Percentiles rank a stretch among this genome's conserved stretches.
Evolutionary conservation across 2,797 vertebrate species (phyloP).

Genomic region (Microctenopoma lineatum): DNA sequence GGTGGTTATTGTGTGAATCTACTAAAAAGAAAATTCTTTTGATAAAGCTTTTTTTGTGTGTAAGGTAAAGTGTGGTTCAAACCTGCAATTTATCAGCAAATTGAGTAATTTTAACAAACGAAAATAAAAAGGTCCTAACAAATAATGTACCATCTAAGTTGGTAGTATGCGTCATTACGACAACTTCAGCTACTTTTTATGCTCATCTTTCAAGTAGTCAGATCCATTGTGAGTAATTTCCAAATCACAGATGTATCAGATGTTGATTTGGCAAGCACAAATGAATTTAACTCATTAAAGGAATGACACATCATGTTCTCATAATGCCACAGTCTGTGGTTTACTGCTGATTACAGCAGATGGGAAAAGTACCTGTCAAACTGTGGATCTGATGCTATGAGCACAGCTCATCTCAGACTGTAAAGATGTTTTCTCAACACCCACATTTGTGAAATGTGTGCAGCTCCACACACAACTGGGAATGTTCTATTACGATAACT

Average conservation of each 20-base stretch:
- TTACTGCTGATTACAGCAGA: slow-evolving; percentile 31
- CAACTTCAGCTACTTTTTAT: neutral
- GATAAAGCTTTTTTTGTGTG: too few species aligned
- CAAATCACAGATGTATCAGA: slow-evolving; percentile 30
- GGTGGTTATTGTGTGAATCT: neutral
- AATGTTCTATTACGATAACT: neutral
- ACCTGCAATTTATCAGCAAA: too few species aligned
- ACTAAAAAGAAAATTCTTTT: too few species aligned
- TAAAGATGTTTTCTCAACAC: neutral
- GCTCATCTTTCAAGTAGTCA: slow-evolving; percentile 11
- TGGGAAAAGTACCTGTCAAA: slow-evolving; percentile 26
- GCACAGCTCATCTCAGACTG: neutral
- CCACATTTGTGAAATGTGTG: slow-evolving; percentile 1
- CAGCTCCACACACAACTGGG: neutral
- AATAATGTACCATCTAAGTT: neutral
- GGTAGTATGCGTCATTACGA: neutral
- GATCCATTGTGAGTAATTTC: slow-evolving; percentile 30
- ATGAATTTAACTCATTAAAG: slow-evolving; percentile 28
- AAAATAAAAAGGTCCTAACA: neutral
- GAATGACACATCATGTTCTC: slow-evolving; percentile 40
- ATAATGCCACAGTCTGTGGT: slow-evolving; percentile 44
- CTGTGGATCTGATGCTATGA: slow-evolving; percentile 6
- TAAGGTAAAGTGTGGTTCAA: too few species aligned
- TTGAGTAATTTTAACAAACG: too few species aligned
- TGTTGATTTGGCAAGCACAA: slow-evolving; percentile 26